Base-by-base conservation (phyloP, 2,797 vertebrate species). In the Argyrosomus regius region DNA sequence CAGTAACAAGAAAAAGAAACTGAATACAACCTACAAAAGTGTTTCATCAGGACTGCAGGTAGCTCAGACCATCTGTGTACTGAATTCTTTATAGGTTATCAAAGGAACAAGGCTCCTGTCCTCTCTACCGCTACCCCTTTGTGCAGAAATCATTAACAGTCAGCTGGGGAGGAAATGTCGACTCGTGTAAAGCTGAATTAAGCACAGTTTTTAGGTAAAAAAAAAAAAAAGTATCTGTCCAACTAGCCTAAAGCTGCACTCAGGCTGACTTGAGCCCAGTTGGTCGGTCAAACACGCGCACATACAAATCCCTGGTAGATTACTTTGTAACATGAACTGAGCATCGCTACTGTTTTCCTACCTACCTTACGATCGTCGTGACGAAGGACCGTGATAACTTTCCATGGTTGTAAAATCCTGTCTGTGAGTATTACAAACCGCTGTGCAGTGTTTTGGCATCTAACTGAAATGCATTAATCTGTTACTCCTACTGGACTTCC, bases 41-140 rank as follows among this genome's bases (percentile, higher is more conserved):
- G 73, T 83, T 80, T 85, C 72, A 70, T 77, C 62, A 74, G 73
- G 52, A 62, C 82, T 76, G 75, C 80, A 74, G 84, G 72, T 82
- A 78, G 71, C 74, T 63, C 48, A 56, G 81, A 39, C 73, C 83
- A 85, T 82, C 83, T 84, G 68, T 73, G 82, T 73, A 22, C 78
- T 87, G 75, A 87, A 85, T 80, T 76, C 74, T 84, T 79, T 79
- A 78, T 80, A 78, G 81, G 80, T 80, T 82, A 80, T 85, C 82
- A 68, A 76, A 81, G 78, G 74, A 82, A 85, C 66, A 54, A 46
- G 75, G 77, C 77, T 74, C 43, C 79, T 69, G 79, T 79, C 72
- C 79, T 75, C 48, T 43, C 61, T 26, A 2, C 41, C 71, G 66
- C 62, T 2, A 41, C 69, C 73, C 50, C 73, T 78, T 48, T 39